Conservation (phyloP, 2,113 vertebrate species). For the Muscicapa adusta region DNA sequence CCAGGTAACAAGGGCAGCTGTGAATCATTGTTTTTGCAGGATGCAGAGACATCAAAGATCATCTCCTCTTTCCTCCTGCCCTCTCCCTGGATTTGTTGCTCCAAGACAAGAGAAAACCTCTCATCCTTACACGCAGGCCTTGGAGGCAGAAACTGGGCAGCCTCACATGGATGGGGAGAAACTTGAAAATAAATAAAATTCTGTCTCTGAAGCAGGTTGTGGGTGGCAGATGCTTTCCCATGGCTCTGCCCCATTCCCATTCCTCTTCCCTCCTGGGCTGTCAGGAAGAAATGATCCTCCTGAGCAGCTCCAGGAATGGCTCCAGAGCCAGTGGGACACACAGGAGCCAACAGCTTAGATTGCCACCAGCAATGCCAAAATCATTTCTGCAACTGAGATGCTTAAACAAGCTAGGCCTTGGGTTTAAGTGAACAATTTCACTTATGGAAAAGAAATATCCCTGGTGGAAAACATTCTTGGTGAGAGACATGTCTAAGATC, state of each 20-base stretch:
- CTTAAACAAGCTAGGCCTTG: not conserved
- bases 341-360: not conserved
- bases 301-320: not conserved
- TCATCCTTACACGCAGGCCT: accelerated
- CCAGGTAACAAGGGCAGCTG: conserved; percentile 3
- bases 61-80: not conserved
- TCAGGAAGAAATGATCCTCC: not conserved
- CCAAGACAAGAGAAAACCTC: not conserved
- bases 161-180: not conserved
- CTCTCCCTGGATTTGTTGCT: not conserved
- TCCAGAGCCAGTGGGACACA: not conserved
- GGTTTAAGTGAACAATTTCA: not conserved
- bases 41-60: not conserved
- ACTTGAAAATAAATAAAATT: not conserved
- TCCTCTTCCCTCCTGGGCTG: not conserved
- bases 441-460: not conserved
- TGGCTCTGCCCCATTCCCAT: not conserved
- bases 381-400: not conserved
- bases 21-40: not conserved
- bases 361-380: not conserved
- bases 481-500: not conserved
- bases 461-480: not conserved
- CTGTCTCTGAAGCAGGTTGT: not conserved
- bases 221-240: not conserved
- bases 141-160: not conserved